These are phyloP conservation scores for Stratiomys singularior DNA, from an alignment of 2,888 invertebrate species.

Conservation along the genomic window DNA sequence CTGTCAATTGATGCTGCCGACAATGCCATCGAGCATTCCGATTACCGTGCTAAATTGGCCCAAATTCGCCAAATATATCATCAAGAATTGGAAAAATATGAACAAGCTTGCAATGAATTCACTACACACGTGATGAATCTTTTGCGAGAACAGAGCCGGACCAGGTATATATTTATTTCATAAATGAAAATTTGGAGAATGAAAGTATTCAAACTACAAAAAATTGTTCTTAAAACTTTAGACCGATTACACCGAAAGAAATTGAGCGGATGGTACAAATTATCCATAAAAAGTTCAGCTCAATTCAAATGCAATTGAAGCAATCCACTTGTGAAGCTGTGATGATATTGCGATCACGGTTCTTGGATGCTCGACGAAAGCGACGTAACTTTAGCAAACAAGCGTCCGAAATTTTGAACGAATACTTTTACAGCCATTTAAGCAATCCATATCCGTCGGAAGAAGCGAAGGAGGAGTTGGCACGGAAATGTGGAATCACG, in stretches of 20 bases:
- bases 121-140: constrained; percentile 99
- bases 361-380: constrained; percentile 85
- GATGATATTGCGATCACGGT: constrained; percentile 88
- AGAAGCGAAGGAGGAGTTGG: constrained; percentile 99
- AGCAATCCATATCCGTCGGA: constrained; percentile 99
- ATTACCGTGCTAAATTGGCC: constrained; percentile 97
- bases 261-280: constrained; percentile 99
- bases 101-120: constrained; percentile 99
- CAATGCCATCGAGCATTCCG: constrained; percentile 98
- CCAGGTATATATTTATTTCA: no score
- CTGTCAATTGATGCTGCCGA: constrained; percentile 72
- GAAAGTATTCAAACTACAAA: no score
- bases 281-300: constrained; percentile 97
- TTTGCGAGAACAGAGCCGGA: constrained; percentile 94
- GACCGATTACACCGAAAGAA: constrained; percentile 98
- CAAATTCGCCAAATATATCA: constrained; percentile 99
- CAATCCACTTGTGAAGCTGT: constrained; percentile 99
- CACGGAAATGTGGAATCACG: constrained; percentile 98
- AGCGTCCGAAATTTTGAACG: constrained; percentile 98
- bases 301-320: constrained; percentile 98
- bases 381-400: constrained; percentile 99
- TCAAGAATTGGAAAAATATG: constrained; percentile 99
- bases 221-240: constrained; percentile 49
- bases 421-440: constrained; percentile 99
- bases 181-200: no score